phyloP scores from a whole-genome alignment of 1,140 invertebrate genomes.

The Eubasilissa regina region DNA sequence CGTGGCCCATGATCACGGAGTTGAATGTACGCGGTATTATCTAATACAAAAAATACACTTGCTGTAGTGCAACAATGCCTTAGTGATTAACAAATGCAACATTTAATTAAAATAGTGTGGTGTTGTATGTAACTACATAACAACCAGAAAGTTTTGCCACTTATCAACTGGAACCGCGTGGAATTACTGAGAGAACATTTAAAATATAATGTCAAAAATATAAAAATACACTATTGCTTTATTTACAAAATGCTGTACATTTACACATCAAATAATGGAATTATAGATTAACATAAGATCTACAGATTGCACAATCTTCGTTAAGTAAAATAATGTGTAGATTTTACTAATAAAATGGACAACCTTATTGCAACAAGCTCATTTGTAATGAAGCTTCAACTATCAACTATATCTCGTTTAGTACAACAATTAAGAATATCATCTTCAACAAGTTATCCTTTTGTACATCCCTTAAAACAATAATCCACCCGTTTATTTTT shows the following conservation, averaged over 20 bases:
- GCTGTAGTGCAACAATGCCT: slow-evolving; percentile 10
- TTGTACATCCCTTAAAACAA: background rate
- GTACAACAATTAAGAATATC: background rate
- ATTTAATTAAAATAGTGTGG: background rate
- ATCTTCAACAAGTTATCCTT: background rate
- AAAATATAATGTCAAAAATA: slow-evolving; percentile 17
- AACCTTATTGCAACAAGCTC: slow-evolving; percentile 58
- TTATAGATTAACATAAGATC: slow-evolving; percentile 48
- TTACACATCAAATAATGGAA: slow-evolving; percentile 20
- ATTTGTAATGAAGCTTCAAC: slow-evolving; percentile 50
- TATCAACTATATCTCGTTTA: background rate
- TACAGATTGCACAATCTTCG: slow-evolving; percentile 57
- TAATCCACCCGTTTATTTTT: background rate
- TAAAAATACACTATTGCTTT: slow-evolving; percentile 56
- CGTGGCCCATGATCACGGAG: too few relatives aligned
- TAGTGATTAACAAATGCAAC: slow-evolving; percentile 30
- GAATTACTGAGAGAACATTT: background rate
- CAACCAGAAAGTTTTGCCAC: slow-evolving; percentile 31
- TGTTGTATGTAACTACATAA: slow-evolving; percentile 8
- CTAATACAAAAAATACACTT: background rate
- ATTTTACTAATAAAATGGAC: slow-evolving; percentile 53
- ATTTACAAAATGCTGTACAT: slow-evolving; percentile 52
- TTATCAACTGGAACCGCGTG: slow-evolving; percentile 1
- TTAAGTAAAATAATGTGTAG: slow-evolving; percentile 51
- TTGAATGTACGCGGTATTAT: too few relatives aligned